Evolutionary conservation across 2,113 vertebrate species (phyloP), one percentile per base, ranked within the genome.

Genomic region (Nothoprocta pentlandii): DNA sequence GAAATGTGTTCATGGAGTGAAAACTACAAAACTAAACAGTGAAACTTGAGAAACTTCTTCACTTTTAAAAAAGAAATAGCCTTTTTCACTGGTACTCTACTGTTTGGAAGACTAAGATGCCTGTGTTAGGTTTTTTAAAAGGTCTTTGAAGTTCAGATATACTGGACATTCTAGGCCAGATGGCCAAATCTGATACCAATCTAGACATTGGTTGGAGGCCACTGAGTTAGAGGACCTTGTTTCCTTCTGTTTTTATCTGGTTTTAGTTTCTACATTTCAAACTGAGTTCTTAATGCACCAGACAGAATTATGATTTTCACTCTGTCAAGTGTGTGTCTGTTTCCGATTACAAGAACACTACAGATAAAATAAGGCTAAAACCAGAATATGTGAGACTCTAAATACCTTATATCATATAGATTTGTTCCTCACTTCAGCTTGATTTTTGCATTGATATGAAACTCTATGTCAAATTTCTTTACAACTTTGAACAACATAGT

Each of bases 301-400:
- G 51, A 64, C 62, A 4, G 30, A 92, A 84, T 84, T 90, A 61
- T 30, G 25, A 84, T 16, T 79, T 78, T 44, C 1, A 1, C 39
- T 84, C 44, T 96, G 84, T 81, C 73, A 89, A 93, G 86, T 75
- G 9, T 53, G 20, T 62, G 19, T 41, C 86, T 94, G 14, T 47
- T 86, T 90, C 58, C 76, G 77, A 89, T 92, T 94, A 92, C 77
- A 80, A 82, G 21, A 74, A 76, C 32, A 51, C 56, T 84, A 51
- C 51, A 84, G 51, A 86, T 69, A 58, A 93, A 96, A 89, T 28
- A 54, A 91, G 69, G 66, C 86, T 94, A 92, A 93, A 94, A 89
- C 63, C 77, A 89, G 80, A 93, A 91, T 92, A 94, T 79, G 34
- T 62, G 34, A 78, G 15, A 26, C 10, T 87, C 39, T 89, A 93